Conservation (phyloP, 2,888 invertebrate genomes). For the Pristionchus entomophagus region DNA sequence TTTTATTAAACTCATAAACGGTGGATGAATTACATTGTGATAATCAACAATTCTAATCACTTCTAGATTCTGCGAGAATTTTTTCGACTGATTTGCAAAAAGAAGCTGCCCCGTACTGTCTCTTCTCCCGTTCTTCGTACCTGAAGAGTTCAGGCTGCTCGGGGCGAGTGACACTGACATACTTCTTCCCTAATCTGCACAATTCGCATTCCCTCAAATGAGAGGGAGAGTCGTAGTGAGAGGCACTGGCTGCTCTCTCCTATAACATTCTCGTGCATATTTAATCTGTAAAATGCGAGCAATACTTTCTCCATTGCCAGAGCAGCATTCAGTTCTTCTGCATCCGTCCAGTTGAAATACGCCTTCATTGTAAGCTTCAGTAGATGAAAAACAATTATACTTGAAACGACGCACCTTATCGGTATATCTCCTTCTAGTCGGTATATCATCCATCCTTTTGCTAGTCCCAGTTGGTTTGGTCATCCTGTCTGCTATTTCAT, state of each 20-base stretch:
- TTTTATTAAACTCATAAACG: background rate
- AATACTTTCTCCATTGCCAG: background rate
- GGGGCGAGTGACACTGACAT: background rate
- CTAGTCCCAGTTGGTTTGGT: background rate
- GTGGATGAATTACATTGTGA: background rate
- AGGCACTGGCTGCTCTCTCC: background rate
- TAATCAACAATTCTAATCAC: background rate
- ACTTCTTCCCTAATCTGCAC: conserved; percentile 43
- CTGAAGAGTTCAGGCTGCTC: background rate
- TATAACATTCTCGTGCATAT: background rate
- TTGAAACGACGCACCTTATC: conserved; percentile 10
- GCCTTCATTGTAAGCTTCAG: background rate
- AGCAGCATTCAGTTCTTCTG: background rate
- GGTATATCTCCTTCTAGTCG: background rate
- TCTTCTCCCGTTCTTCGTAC: conserved; percentile 44
- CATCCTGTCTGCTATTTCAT: background rate
- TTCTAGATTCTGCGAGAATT: conserved; percentile 2
- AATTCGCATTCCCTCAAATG: conserved; percentile 46
- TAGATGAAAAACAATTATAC: background rate
- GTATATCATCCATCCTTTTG: background rate
- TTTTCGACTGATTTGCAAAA: conserved; percentile 42
- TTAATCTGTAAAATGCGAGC: background rate
- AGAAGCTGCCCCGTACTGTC: background rate
- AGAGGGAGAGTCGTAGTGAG: background rate
- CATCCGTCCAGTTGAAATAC: conserved; percentile 41